phyloP scores from a whole-genome alignment of 2,113 vertebrate genomes.

The Picathartes gymnocephalus region DNA sequence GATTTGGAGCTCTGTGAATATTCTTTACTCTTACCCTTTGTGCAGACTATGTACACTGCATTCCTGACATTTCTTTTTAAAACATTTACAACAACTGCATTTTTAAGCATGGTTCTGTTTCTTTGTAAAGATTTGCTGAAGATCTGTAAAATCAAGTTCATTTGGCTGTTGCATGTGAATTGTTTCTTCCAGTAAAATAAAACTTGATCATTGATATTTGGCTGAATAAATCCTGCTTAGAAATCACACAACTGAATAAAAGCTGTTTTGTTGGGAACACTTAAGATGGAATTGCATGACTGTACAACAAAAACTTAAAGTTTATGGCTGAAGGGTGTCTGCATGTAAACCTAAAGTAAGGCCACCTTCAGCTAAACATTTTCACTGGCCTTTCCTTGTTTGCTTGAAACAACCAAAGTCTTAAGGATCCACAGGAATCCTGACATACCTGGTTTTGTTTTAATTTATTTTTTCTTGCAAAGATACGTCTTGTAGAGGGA shows the following conservation, averaged over 20 bases:
- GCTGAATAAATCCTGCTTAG: background rate
- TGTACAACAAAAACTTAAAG: background rate
- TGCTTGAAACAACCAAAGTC: background rate
- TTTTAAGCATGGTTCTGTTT: background rate
- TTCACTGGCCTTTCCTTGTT: background rate
- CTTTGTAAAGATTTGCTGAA: background rate
- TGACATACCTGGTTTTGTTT: background rate
- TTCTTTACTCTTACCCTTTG: background rate
- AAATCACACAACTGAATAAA: background rate
- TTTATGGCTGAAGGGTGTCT: background rate
- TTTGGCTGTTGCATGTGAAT: background rate
- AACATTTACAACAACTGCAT: background rate
- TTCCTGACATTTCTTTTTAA: background rate
- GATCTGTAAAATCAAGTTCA: background rate
- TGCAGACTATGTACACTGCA: background rate
- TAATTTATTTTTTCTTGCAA: background rate
- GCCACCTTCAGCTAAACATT: background rate
- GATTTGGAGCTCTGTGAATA: background rate
- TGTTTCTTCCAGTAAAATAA: background rate
- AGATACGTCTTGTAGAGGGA: background rate
- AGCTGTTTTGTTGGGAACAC: background rate
- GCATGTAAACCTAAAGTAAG: background rate
- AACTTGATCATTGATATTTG: background rate
- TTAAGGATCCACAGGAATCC: background rate
- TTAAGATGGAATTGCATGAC: background rate